Base-by-base conservation (phyloP, 2,888 invertebrate genomes). In the Coleophora deauratella region DNA sequence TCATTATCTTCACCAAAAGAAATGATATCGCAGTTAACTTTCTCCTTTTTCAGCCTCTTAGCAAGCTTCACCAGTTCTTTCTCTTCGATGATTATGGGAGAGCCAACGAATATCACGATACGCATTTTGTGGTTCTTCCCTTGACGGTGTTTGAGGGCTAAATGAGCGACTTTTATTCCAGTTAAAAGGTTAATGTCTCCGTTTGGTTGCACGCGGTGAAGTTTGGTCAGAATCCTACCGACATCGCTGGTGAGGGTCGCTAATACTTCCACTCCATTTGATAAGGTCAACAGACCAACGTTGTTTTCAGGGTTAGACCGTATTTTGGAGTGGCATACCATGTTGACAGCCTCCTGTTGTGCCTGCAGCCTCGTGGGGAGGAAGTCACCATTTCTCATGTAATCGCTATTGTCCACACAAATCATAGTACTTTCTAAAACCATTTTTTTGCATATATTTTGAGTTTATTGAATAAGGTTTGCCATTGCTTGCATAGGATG, bases 121-220 rank as follows among this genome's bases (percentile, higher is more conserved):
- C 99, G 91, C 96, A 98, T 98, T 85, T 97, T 98, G 72, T 99
- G 99, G 79, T 99, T 99, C 71, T 99, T 97, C 31, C 99, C 98
- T 86, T 95, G 98, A 49, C 99, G 93, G 88, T 99, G 99, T 71
- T 99, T 99, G 33, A 78, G 66, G 67, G 91, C 90, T 86, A 97
- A 94, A 86, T 99, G 98, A 55, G 98, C 99, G 68, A 99, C 97
- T 69, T 97, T 90, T 52, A 99, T 95, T 41, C 97, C 97, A 57
- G 96, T 97, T 50, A 96, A 87, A 35, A 99, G 88, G 74, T 95
- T 93, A 47, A 97, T 93, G 55, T 94, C 91, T 9, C 98, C 98
- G 65, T 94, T 92, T 0, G 98, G 98, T 65, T 95, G 93, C 35
- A 99, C 93, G 62, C 97, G 92, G 80, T 99, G 98, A 55, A 99